A percentile compares a stretch with the other conserved stretches of the same genome.
These are phyloP conservation scores for Harpalus rubripes DNA, from an alignment of 2,888 invertebrate genomes.

Conservation along the genomic window DNA sequence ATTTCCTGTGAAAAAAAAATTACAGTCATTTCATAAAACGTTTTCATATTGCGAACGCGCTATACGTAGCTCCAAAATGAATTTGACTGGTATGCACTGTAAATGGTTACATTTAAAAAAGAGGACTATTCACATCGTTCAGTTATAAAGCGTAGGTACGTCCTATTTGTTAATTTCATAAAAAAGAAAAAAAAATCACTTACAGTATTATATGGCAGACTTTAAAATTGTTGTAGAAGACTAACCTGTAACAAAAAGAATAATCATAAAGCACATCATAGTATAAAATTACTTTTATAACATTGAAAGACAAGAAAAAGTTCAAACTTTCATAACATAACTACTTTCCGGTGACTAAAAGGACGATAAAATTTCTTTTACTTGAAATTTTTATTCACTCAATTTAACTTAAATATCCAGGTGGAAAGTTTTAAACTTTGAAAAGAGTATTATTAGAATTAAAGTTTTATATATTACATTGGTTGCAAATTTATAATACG, in stretches of 20 bases:
- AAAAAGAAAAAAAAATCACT: neutral
- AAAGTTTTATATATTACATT: neutral
- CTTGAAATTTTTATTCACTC: slow-evolving; percentile 27
- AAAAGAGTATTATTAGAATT: neutral
- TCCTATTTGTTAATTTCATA: neutral
- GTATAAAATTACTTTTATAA: neutral
- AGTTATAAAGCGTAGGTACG: too few species aligned
- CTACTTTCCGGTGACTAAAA: slow-evolving; percentile 18
- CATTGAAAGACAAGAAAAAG: slow-evolving; percentile 1
- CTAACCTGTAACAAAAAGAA: slow-evolving; percentile 28
- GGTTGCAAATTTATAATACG: neutral
- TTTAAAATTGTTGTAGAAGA: neutral
- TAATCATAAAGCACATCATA: neutral
- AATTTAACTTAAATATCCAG: slow-evolving; percentile 43
- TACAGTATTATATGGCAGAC: neutral
- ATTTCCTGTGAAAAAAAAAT: too few species aligned
- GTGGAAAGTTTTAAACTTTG: neutral
- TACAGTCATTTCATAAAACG: too few species aligned
- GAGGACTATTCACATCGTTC: too few species aligned
- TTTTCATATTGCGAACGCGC: too few species aligned
- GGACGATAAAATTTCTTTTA: slow-evolving; percentile 40
- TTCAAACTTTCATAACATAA: slow-evolving; percentile 26
- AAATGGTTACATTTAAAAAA: too few species aligned
- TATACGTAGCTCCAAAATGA: too few species aligned
- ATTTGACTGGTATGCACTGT: too few species aligned